Base-by-base conservation (phyloP, 1,140 invertebrate species). In the Ostrea edulis region DNA sequence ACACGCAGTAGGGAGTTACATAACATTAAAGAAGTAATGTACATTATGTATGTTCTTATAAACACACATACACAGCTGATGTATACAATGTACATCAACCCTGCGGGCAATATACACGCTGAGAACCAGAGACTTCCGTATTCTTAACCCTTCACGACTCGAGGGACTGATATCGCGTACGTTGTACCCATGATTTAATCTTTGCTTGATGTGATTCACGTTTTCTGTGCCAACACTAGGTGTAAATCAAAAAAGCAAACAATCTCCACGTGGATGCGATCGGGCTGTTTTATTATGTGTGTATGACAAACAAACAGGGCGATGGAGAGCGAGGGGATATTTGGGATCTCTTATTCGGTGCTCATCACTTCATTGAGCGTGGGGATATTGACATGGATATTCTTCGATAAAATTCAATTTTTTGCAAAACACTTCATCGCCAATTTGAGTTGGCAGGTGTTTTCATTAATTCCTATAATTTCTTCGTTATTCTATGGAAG, bases 391-490 rank as follows among this genome's bases (percentile, higher is more conserved):
- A 77, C 68, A 77, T 77, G 68, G 68, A 77, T 77, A 77, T 77
- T 77, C 29, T 77, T 35, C 29, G 68, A 77, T 77, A 22, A 77
- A 77, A 25, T 77, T 77, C 68, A 77, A 77, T 77, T 77, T 77
- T 77, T 35, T 14, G 25, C 12, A 17, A 77, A 77, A 77, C 68
- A 17, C 17, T 77, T 77, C 5, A 29, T 77, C 11, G 68, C 68
- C 8, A 77, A 77, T 77, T 35, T 77, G 29, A 77, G 68, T 35
- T 77, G 68, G 68, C 68, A 77, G 14, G 22, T 29, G 2, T 77
- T 77, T 35, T 77, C 68, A 77, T 29, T 77, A 77, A 29, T 77
- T 35, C 68, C 68, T 29, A 77, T 77, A 22, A 29, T 77, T 35
- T 25, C 68, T 29, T 77, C 68, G 8, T 25, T 77, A 35, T 77